These are phyloP conservation scores for Subacronicta megacephala DNA, from an alignment of 2,888 invertebrate genomes.

Conservation along the genomic window DNA sequence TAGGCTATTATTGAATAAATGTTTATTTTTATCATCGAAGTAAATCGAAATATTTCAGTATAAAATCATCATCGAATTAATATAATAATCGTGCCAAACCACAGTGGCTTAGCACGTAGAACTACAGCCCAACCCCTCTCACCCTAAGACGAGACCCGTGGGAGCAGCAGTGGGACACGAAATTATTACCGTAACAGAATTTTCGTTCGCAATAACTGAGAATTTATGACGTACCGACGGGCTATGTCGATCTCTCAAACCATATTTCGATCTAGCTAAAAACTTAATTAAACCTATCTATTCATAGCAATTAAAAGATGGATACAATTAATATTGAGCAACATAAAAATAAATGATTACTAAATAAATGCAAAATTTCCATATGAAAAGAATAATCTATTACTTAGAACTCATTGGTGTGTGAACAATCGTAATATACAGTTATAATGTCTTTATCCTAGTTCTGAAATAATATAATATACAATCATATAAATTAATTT, in stretches of 20 bases:
- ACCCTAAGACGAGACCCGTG: too few species aligned
- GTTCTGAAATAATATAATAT: conserved; percentile 36
- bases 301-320: conserved; percentile 57
- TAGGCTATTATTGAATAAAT: too few species aligned
- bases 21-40: too few species aligned
- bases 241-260: conserved; percentile 58
- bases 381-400: conserved; percentile 62
- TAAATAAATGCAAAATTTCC: conserved; percentile 71
- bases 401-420: conserved; percentile 82
- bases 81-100: too few species aligned
- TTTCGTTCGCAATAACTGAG: too few species aligned
- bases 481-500: conserved; percentile 38
- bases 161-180: too few species aligned
- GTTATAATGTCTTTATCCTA: conserved; percentile 35
- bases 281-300: conserved; percentile 52
- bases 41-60: too few species aligned
- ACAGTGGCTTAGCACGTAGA: too few species aligned
- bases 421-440: conserved; percentile 52
- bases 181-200: too few species aligned
- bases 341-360: conserved; percentile 72
- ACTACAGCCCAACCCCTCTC: too few species aligned
- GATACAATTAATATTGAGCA: conserved; percentile 76
- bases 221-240: too few species aligned
- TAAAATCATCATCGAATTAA: too few species aligned
- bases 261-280: conserved; percentile 57